Percentiles rank a stretch among this genome's conserved stretches.
Evolutionary conservation across 1,140 invertebrate species (phyloP).

Genomic region (Trichonephila inaurata): DNA sequence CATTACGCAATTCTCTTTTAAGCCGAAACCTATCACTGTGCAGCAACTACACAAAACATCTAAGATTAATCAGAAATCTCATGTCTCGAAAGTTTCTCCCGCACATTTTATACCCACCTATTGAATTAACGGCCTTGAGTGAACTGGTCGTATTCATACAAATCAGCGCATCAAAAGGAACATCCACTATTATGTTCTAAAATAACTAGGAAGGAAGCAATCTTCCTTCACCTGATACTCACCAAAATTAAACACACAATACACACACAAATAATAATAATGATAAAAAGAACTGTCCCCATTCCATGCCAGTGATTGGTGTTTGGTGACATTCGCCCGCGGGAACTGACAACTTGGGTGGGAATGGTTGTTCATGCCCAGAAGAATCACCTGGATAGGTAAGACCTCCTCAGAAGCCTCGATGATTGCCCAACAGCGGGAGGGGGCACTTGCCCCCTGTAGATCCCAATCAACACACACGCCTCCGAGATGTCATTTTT

Average conservation of each 20-base stretch:
- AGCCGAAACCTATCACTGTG: too few relatives aligned
- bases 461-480: conserved; percentile 34
- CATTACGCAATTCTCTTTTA: too few relatives aligned
- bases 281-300: conserved; percentile 19
- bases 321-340: conserved; percentile 48
- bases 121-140: neutral
- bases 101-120: neutral
- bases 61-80: too few relatives aligned
- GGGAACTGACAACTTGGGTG: conserved; percentile 59
- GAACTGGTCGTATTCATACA: neutral
- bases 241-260: neutral
- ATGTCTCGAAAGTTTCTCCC: too few relatives aligned
- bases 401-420: conserved; percentile 41
- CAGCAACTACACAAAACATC: too few relatives aligned
- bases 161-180: neutral
- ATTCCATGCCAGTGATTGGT: conserved; percentile 18
- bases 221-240: neutral
- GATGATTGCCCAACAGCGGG: conserved; percentile 59
- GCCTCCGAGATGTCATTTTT: conserved; percentile 50
- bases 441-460: conserved; percentile 49
- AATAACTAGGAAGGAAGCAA: neutral
- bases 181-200: neutral
- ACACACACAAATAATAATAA: neutral
- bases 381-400: conserved; percentile 8
- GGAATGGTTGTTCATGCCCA: conserved; percentile 49